Conservation (phyloP, 2,113 vertebrate genomes). For the Neogale vison region DNA sequence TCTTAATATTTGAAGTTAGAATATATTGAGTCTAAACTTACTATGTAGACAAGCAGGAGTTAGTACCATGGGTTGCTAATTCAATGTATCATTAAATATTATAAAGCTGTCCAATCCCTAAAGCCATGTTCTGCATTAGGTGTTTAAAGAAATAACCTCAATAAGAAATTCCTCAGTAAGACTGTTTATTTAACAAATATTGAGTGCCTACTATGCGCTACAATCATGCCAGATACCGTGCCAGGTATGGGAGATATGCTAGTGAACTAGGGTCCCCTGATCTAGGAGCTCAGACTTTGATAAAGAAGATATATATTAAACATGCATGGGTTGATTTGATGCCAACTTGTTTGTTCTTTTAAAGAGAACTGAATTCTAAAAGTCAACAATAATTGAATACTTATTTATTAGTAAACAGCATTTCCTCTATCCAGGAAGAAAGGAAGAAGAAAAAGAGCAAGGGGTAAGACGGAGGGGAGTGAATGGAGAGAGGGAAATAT, state of each 20-base stretch:
- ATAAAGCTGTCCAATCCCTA: not conserved
- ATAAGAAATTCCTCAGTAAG: not conserved
- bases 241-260: not conserved
- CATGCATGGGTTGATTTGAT: not conserved
- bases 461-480: rapidly evolving
- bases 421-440: not conserved
- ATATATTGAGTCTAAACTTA: not conserved
- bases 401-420: not conserved
- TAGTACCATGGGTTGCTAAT: not conserved
- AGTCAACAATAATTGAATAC: conserved; percentile 30
- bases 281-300: not conserved
- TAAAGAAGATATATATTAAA: not conserved
- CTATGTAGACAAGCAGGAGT: not conserved
- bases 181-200: not conserved
- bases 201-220: not conserved
- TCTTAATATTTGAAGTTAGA: conserved; percentile 2
- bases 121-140: not conserved
- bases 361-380: not conserved
- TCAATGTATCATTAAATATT: not conserved
- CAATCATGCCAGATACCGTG: not conserved
- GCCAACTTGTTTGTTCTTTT: not conserved
- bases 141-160: not conserved
- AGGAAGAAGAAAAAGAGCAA: not conserved
- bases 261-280: not conserved
- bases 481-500: not conserved